phyloP scores from a whole-genome alignment of 2,113 vertebrate species.

The Calonectris borealis region DNA sequence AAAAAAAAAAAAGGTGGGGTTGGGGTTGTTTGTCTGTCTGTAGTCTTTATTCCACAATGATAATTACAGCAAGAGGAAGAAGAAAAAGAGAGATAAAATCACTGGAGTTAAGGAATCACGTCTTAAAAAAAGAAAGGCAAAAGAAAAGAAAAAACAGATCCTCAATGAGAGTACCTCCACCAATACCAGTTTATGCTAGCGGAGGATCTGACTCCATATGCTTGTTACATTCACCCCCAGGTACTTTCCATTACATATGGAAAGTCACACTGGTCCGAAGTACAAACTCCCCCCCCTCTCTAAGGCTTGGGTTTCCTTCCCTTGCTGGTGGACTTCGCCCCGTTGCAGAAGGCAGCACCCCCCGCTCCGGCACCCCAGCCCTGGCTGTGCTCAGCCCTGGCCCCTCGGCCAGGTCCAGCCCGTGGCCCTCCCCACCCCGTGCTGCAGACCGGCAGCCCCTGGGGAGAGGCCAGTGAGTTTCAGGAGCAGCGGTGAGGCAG shows the following conservation, averaged over 20 bases:
- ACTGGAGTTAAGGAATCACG: neutral
- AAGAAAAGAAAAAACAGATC: neutral
- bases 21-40: slow-evolving; percentile 14
- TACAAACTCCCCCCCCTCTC: neutral
- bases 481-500: neutral
- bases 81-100: slow-evolving; percentile 16
- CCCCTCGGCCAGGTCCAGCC: neutral
- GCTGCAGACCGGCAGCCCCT: neutral
- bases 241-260: neutral
- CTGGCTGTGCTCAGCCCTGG: neutral
- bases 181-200: neutral
- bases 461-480: neutral
- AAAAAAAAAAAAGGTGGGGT: neutral
- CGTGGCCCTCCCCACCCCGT: neutral
- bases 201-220: neutral
- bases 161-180: neutral
- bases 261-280: neutral
- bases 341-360: neutral
- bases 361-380: neutral
- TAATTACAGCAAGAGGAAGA: slow-evolving; percentile 23
- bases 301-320: neutral
- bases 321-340: neutral
- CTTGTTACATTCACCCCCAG: neutral
- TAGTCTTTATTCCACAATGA: slow-evolving; percentile 41
- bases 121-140: neutral